phyloP scores from a whole-genome alignment of 2,888 invertebrate genomes.

The Drosophila neutralis region DNA sequence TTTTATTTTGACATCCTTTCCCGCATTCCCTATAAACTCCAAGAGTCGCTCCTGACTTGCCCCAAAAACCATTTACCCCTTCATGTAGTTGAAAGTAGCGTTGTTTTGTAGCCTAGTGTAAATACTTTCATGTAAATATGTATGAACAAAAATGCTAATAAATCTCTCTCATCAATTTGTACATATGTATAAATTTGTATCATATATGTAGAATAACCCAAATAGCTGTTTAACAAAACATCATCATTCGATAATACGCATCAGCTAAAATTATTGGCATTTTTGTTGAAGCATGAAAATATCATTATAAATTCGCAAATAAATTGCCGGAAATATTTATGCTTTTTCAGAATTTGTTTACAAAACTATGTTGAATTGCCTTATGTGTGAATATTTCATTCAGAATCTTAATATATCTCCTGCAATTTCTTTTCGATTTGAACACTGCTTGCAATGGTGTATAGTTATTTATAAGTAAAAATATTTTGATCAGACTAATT shows the following conservation, averaged over 20 bases:
- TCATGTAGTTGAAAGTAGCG: constrained; percentile 86
- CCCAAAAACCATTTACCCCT: constrained; percentile 86
- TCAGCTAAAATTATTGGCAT: constrained; percentile 70
- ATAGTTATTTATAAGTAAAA: constrained; percentile 54
- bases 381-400: constrained; percentile 14
- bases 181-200: constrained; percentile 42
- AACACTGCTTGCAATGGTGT: constrained; percentile 38
- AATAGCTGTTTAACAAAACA: constrained; percentile 34
- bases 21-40: constrained; percentile 82
- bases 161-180: constrained; percentile 55
- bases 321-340: constrained; percentile 41
- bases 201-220: constrained; percentile 9
- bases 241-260: constrained; percentile 39
- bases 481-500: constrained; percentile 33
- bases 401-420: constrained; percentile 12
- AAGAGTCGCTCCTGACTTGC: constrained; percentile 87
- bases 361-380: constrained; percentile 6
- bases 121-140: constrained; percentile 59
- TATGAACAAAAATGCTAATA: constrained; percentile 80
- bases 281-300: constrained; percentile 72
- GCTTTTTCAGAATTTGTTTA: background rate
- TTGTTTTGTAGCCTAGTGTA: constrained; percentile 76
- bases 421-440: constrained; percentile 38
- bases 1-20: constrained; percentile 51
- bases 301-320: constrained; percentile 21